These are phyloP conservation scores for Heliangelus exortis DNA, from an alignment of 2,797 vertebrate species.

Conservation along the genomic window DNA sequence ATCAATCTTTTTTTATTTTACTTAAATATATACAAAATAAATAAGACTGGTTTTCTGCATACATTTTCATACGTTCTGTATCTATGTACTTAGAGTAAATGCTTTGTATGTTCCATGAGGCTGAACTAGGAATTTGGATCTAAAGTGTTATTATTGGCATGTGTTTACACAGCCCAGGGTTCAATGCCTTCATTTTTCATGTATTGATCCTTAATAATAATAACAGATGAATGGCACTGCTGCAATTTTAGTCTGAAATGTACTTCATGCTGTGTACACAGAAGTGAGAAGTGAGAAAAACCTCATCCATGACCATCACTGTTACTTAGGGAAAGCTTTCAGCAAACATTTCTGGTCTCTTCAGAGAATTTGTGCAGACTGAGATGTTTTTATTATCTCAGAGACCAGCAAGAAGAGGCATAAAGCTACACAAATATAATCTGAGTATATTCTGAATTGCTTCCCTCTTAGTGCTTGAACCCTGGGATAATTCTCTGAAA, in stretches of 20 bases:
- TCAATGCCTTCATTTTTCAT: slow-evolving; percentile 28
- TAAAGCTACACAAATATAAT: background rate
- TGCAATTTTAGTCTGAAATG: slow-evolving; percentile 24
- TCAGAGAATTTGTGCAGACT: background rate
- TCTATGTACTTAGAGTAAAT: background rate
- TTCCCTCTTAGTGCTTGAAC: background rate
- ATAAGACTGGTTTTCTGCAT: background rate
- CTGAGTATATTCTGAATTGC: background rate
- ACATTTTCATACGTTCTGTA: background rate
- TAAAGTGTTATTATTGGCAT: background rate
- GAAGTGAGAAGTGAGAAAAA: slow-evolving; percentile 3
- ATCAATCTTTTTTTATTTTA: background rate
- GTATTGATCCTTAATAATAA: slow-evolving; percentile 5
- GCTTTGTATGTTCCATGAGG: background rate
- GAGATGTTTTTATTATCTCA: background rate
- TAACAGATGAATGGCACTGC: background rate
- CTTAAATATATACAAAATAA: background rate
- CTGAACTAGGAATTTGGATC: background rate
- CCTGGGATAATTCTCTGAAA: background rate
- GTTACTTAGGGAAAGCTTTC: slow-evolving; percentile 25
- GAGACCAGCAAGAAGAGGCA: background rate
- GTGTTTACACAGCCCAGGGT: background rate
- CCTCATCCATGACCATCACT: background rate
- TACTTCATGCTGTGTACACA: background rate
- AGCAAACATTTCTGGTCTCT: background rate